A percentile compares a stretch with the other conserved stretches of the same genome.
phyloP scores from a whole-genome alignment of 1,140 invertebrate genomes.

The Hydropsyche tenuis region DNA sequence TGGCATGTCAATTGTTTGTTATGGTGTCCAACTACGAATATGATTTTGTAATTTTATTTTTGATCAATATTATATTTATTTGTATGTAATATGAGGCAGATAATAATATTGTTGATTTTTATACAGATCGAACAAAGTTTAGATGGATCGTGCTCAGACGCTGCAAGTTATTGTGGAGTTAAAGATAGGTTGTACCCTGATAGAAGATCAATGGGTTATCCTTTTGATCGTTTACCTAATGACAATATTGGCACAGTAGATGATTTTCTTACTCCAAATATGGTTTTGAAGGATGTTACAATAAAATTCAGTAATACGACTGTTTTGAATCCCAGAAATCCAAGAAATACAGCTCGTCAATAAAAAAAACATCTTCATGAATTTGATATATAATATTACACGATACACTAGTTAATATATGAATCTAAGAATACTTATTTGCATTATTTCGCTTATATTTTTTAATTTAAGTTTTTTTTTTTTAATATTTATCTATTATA shows the following conservation, averaged over 20 bases:
- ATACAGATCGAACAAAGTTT: slow-evolving; percentile 44
- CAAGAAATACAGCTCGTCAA: background rate
- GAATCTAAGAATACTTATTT: too few species aligned
- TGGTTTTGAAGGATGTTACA: slow-evolving; percentile 63
- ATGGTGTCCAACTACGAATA: slow-evolving; percentile 80
- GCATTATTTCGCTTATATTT: too few species aligned
- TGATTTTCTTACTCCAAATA: slow-evolving; percentile 66
- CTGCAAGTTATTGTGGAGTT: slow-evolving; percentile 73
- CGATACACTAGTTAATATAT: too few species aligned
- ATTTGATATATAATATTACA: too few species aligned
- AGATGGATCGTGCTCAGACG: slow-evolving; percentile 64
- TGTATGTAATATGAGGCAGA: too few species aligned
- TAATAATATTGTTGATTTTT: slow-evolving; percentile 11
- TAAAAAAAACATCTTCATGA: too few species aligned
- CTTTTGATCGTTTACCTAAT: slow-evolving; percentile 68
- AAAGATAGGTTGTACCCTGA: slow-evolving; percentile 72
- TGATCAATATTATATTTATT: too few species aligned
- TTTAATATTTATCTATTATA: too few species aligned
- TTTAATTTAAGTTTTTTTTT: too few species aligned
- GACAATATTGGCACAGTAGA: slow-evolving; percentile 63
- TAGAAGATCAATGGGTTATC: slow-evolving; percentile 72
- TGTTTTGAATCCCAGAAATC: slow-evolving; percentile 43
- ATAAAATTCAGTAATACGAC: slow-evolving; percentile 52
- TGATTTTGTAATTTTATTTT: slow-evolving; percentile 62
- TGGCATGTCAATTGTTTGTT: slow-evolving; percentile 75